Evolutionary conservation across 2,888 invertebrate species (phyloP), one percentile per base, ranked within the genome.

Genomic region (Netelia virgata): DNA sequence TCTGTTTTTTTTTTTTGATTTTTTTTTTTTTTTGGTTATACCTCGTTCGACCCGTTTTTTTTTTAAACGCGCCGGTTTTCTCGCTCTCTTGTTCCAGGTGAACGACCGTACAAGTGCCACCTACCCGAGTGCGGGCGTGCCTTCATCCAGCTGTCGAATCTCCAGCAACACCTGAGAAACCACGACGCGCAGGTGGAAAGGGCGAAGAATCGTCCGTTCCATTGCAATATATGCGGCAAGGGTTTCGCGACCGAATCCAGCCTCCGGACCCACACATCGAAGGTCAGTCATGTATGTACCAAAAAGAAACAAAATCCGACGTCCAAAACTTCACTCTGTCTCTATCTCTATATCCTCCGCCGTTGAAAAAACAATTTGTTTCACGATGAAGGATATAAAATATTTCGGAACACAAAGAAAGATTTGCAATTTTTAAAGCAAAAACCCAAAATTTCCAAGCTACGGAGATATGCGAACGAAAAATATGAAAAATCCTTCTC

Each of bases 171-270:
- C 94, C 96, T 98, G 87, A 95, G 98, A 88, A 99, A 98, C 94
- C 98, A 99, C 94, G 99, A 98, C 93, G 98, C 98, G 82, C 98
- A 98, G 94, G 97, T 98, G 88, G 98, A 98, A 92, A 96, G 98
- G 89, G 98, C 98, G 92, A 98, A 98, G 94, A 98, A 98, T 94
- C 95, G 98, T 86, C 98, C 98, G 75, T 98, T 98, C 94, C 98
- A 98, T 93, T 99, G 99, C 94, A 98, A 97, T 93, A 98, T 98
- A 90, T 99, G 99, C 94, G 98, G 98, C 80, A 98, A 99, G 93
- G 98, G 98, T 63, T 99, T 99, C 93, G 98, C 98, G 83, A 98
- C 98, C 64, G 98, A 99, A 93, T 98, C 98, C 94, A 98, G 98
- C 94, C 95, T 99, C 89, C 95, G 98, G 94, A 98, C 98, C 85